A percentile compares a stretch with the other conserved stretches of the same genome.
phyloP scores from a whole-genome alignment of 2,888 invertebrate species.

The Parnassius glacialis region DNA sequence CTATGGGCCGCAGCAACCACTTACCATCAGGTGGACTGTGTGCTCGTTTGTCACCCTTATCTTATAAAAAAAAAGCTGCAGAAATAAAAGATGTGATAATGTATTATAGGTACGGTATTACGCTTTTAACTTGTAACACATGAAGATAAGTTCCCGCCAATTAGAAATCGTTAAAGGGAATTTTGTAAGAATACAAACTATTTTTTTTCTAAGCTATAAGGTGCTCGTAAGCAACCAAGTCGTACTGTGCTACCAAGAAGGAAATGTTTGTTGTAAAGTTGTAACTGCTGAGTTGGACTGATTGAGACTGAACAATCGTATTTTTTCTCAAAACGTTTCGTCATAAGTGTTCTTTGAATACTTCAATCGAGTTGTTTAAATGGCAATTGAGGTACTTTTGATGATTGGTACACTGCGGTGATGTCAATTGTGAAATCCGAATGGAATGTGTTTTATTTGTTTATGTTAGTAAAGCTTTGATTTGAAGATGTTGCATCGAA shows the following conservation, averaged over 20 bases:
- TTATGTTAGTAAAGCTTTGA: too few relatives aligned
- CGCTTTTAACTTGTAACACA: constrained; percentile 2
- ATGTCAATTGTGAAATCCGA: not conserved
- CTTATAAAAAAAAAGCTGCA: too few relatives aligned
- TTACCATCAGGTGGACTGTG: too few relatives aligned
- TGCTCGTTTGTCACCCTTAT: too few relatives aligned
- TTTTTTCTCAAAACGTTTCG: constrained; percentile 5
- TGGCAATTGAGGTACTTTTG: not conserved
- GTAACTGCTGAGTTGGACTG: constrained; percentile 5
- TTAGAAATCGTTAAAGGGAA: constrained; percentile 10
- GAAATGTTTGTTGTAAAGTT: not conserved
- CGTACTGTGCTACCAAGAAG: not conserved
- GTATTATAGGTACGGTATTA: too few relatives aligned
- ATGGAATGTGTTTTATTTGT: too few relatives aligned
- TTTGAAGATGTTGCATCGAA: too few relatives aligned
- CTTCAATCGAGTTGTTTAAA: constrained; percentile 9
- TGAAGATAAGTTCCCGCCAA: constrained; percentile 2
- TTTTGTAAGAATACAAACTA: constrained; percentile 4
- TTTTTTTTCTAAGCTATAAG: constrained; percentile 15
- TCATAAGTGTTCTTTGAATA: constrained; percentile 14
- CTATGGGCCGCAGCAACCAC: too few relatives aligned
- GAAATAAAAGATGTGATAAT: too few relatives aligned
- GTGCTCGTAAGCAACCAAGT: constrained; percentile 6
- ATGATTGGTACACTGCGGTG: not conserved
- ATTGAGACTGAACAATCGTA: not conserved